phyloP scores from a whole-genome alignment of 2,113 vertebrate species.

The Chauna torquata region DNA sequence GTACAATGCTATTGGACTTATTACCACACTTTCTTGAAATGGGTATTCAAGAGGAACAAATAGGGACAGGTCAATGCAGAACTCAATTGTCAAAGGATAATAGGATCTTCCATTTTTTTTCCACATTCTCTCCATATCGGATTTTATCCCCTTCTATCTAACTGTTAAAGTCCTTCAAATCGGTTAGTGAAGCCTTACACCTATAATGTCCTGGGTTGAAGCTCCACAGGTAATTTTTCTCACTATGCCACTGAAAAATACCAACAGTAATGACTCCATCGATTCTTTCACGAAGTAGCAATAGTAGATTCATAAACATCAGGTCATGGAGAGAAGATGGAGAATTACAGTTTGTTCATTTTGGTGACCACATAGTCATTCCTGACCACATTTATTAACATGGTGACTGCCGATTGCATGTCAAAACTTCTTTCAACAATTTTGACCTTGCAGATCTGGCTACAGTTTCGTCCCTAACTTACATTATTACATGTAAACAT shows the following conservation, averaged over 20 bases:
- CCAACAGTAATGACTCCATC: not conserved
- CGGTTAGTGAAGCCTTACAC: not conserved
- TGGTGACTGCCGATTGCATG: rapidly evolving
- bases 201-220: not conserved
- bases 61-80: not conserved
- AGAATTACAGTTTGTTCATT: not conserved
- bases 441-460: not conserved
- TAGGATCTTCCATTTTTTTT: not conserved
- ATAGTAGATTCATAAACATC: not conserved
- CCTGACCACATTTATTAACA: not conserved
- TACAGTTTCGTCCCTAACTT: not conserved
- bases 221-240: not conserved
- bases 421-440: not conserved
- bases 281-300: not conserved
- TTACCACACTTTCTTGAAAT: not conserved
- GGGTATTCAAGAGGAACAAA: not conserved
- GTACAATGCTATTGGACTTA: not conserved
- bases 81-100: not conserved
- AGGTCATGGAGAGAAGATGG: not conserved
- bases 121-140: not conserved
- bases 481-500: rapidly evolving
- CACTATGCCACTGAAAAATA: not conserved
- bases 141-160: not conserved
- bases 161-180: not conserved
- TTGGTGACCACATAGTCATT: not conserved